Evolutionary conservation across 2,888 invertebrate genomes (phyloP).

Genomic region (Leucophenga maculata): DNA sequence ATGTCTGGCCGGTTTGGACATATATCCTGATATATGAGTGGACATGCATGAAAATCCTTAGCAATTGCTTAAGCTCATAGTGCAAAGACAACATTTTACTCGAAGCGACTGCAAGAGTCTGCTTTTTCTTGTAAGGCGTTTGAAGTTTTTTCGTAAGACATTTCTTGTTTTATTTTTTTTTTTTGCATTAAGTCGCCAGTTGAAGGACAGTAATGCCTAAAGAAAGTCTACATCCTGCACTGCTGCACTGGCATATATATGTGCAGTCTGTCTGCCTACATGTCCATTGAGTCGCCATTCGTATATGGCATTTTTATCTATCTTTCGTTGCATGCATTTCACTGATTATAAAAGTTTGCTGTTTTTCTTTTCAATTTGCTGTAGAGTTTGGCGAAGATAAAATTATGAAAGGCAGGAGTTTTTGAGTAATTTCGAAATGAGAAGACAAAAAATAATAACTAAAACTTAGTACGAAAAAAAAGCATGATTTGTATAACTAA

Average conservation of each 20-base stretch:
- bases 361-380: constrained; percentile 49
- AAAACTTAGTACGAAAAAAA: too few relatives aligned
- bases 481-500: too few relatives aligned
- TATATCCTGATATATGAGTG: constrained; percentile 63
- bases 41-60: constrained; percentile 56
- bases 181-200: constrained; percentile 46
- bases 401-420: too few relatives aligned
- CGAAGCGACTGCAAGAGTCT: neutral
- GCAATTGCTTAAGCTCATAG: constrained; percentile 26
- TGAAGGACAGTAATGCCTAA: constrained; percentile 57
- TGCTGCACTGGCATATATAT: neutral
- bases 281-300: neutral
- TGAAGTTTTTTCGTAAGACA: neutral
- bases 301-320: constrained; percentile 35
- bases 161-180: constrained; percentile 30
- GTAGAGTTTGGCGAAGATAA: neutral
- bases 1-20: constrained; percentile 35
- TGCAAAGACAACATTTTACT: neutral
- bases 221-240: neutral
- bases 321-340: constrained; percentile 33
- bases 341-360: constrained; percentile 35
- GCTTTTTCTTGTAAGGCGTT: constrained; percentile 34
- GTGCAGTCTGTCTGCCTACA: neutral
- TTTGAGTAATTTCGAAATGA: too few relatives aligned
- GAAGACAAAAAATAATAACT: too few relatives aligned